These are phyloP conservation scores for Leucophora obtusa DNA, from an alignment of 2,888 invertebrate genomes.

Conservation along the genomic window DNA sequence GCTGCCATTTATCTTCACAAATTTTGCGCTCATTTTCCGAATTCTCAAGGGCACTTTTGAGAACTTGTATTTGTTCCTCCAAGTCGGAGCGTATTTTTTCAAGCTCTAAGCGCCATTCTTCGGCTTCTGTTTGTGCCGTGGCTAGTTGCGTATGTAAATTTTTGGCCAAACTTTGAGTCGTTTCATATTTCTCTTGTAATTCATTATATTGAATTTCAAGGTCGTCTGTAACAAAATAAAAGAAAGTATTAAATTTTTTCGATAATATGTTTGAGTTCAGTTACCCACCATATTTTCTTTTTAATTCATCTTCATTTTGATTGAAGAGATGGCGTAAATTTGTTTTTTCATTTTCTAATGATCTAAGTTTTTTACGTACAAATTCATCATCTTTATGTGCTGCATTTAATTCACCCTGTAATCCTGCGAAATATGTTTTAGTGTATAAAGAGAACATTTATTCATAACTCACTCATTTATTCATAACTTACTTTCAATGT, in stretches of 20 bases:
- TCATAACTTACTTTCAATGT: conserved; percentile 77
- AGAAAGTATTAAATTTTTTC: background rate
- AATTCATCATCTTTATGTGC: conserved; percentile 78
- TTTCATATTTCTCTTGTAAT: conserved; percentile 79
- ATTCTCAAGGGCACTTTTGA: conserved; percentile 81
- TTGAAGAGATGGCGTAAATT: conserved; percentile 74
- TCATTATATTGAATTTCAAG: conserved; percentile 79
- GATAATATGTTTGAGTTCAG: too few relatives aligned
- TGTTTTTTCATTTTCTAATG: conserved; percentile 77
- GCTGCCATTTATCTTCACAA: conserved; percentile 82
- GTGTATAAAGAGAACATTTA: too few relatives aligned
- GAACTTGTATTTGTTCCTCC: conserved; percentile 80
- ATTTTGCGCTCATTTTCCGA: conserved; percentile 81
- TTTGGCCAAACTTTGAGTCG: conserved; percentile 78
- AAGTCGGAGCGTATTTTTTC: conserved; percentile 79
- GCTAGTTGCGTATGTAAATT: conserved; percentile 76
- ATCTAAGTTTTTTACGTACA: conserved; percentile 76
- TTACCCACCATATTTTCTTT: conserved; percentile 74
- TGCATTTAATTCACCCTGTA: conserved; percentile 77
- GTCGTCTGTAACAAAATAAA: conserved; percentile 71
- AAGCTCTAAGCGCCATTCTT: conserved; percentile 76
- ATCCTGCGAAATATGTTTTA: conserved; percentile 68
- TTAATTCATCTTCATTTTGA: conserved; percentile 77
- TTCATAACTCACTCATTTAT: conserved; percentile 73
- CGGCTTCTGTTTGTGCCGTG: conserved; percentile 74